Conservation (phyloP, 2,888 invertebrate genomes). For the Xestia sexstrigata region DNA sequence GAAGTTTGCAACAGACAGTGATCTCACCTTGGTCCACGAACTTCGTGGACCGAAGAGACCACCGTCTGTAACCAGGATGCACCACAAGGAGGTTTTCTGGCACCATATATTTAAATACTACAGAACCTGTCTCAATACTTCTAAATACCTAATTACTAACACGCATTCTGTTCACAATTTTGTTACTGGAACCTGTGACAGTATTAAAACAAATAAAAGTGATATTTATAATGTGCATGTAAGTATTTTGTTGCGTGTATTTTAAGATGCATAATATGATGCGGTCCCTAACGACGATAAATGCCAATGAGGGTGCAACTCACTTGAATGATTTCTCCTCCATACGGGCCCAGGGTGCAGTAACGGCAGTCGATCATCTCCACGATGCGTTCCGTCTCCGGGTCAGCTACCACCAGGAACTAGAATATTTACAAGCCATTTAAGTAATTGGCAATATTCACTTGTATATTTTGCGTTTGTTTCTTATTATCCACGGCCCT, state of each 20-base stretch:
- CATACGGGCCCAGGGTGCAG: conserved; percentile 76
- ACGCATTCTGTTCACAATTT: too few species aligned
- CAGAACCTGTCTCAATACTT: neutral
- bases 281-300: neutral
- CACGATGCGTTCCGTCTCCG: conserved; percentile 79
- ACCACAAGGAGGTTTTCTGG: neutral
- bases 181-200: neutral
- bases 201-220: neutral
- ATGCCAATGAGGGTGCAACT: neutral
- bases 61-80: neutral
- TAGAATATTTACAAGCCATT: neutral
- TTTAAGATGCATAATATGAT: neutral
- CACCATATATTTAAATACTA: neutral
- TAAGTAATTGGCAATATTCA: neutral
- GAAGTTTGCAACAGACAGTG: neutral
- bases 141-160: too few species aligned
- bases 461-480: neutral
- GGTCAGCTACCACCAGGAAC: conserved; percentile 82
- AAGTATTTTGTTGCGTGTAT: neutral
- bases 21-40: neutral
- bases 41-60: too few species aligned
- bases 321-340: conserved; percentile 80
- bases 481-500: neutral
- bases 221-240: neutral
- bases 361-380: conserved; percentile 83